These are phyloP conservation scores for Monodelphis domestica DNA, from an alignment of 2,797 vertebrate species.

Conservation along the genomic window DNA sequence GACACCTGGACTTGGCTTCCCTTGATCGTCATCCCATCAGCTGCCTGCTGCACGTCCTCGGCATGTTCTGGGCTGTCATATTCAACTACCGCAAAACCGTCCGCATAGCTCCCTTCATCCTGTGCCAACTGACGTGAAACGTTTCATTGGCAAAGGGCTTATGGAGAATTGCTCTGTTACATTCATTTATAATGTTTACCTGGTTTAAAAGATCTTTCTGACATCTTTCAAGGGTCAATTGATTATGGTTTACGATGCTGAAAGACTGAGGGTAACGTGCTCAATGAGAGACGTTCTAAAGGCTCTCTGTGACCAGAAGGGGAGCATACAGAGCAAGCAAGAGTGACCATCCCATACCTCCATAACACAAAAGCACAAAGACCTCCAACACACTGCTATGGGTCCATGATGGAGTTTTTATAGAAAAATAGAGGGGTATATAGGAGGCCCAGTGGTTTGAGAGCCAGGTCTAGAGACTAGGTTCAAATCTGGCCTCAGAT, in stretches of 20 bases:
- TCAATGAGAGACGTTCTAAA: background rate
- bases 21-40: conserved; percentile 87
- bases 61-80: conserved; percentile 94
- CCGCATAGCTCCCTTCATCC: conserved; percentile 91
- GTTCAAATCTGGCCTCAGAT: too few species aligned
- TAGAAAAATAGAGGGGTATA: too few species aligned
- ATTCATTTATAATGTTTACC: background rate
- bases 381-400: background rate
- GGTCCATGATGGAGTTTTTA: background rate
- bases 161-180: background rate
- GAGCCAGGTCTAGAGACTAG: too few species aligned
- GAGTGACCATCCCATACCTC: background rate
- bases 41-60: conserved; percentile 89
- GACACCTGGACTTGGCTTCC: conserved; percentile 93
- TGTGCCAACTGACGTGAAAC: conserved; percentile 90
- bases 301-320: background rate
- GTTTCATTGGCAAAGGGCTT: conserved; percentile 50
- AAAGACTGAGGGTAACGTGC: background rate
- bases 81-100: conserved; percentile 95
- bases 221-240: conserved; percentile 12
- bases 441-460: too few species aligned
- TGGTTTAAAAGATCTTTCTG: background rate
- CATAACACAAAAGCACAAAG: background rate
- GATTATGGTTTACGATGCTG: background rate
- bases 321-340: background rate